Percentiles rank a stretch among this genome's conserved stretches.
These are phyloP conservation scores for Microplitis deprimator DNA, from an alignment of 2,888 invertebrate species.

Conservation along the genomic window DNA sequence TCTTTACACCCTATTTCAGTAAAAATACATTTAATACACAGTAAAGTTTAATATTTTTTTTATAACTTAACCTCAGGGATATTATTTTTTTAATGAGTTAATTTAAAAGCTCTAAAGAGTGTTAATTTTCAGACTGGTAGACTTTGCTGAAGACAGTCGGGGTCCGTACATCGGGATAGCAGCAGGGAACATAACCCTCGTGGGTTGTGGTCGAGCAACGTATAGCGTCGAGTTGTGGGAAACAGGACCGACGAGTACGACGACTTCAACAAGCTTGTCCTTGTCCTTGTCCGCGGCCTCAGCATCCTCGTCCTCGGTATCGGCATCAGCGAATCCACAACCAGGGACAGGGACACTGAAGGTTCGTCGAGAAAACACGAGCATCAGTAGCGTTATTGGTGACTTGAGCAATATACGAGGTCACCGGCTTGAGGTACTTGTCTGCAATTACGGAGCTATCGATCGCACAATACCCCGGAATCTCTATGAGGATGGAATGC, in stretches of 20 bases:
- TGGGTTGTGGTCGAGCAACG: slow-evolving; percentile 61
- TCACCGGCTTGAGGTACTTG: slow-evolving; percentile 60
- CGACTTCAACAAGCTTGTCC: not conserved
- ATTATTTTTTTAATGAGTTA: not conserved
- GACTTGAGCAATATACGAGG: slow-evolving; percentile 19
- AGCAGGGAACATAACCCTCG: slow-evolving; percentile 55
- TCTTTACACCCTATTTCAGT: too few species aligned
- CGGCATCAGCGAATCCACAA: slow-evolving; percentile 21
- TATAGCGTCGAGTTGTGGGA: slow-evolving; percentile 52
- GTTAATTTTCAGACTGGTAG: slow-evolving; percentile 54
- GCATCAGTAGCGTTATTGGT: slow-evolving; percentile 23
- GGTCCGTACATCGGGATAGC: slow-evolving; percentile 59
- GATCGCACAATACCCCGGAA: slow-evolving; percentile 57
- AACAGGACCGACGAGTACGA: slow-evolving; percentile 12
- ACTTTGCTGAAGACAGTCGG: slow-evolving; percentile 51
- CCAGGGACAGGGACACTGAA: slow-evolving; percentile 30
- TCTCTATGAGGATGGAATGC: slow-evolving; percentile 59
- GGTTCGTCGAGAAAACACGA: slow-evolving; percentile 36
- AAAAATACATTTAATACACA: not conserved
- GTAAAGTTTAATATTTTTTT: not conserved
- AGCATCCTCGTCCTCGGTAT: not conserved
- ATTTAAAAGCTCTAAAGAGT: not conserved
- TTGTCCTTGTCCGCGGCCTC: not conserved
- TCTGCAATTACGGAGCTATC: slow-evolving; percentile 68
- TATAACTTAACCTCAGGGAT: not conserved